phyloP scores from a whole-genome alignment of 2,113 vertebrate genomes.

The Sapajus apella region DNA sequence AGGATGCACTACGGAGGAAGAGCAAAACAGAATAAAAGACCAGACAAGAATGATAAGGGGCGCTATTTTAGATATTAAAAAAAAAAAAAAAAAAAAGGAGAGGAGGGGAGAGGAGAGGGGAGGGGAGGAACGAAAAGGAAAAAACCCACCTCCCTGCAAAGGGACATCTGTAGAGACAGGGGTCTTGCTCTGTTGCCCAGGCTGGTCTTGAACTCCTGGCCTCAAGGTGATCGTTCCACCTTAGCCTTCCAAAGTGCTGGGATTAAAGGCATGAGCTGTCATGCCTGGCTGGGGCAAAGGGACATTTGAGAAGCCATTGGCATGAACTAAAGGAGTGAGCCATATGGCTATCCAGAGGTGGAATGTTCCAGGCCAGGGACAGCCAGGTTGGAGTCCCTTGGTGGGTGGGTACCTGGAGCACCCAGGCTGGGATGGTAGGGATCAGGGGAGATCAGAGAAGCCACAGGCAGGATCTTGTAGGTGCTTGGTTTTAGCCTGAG shows the following conservation, averaged over 20 bases:
- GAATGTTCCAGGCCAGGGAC: background rate
- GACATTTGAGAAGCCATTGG: background rate
- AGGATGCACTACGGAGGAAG: accelerated
- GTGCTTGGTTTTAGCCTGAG: background rate
- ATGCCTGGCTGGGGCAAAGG: background rate
- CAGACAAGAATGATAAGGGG: accelerated
- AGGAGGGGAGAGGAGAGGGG: no score
- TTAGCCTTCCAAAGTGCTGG: no score
- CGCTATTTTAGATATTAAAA: accelerated
- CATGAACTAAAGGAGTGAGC: background rate
- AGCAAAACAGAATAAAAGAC: background rate
- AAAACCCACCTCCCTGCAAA: background rate
- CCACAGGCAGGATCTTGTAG: background rate
- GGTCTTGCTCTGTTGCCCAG: no score
- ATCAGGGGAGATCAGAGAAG: background rate
- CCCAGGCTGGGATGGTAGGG: background rate
- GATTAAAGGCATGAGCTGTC: no score
- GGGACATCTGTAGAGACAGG: no score
- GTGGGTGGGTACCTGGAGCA: background rate
- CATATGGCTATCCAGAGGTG: background rate
- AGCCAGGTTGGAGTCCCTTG: background rate
- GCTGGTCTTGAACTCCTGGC: no score
- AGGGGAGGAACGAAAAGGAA: no score
- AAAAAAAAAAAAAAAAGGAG: no score
- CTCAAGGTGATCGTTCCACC: no score